These are phyloP conservation scores for Oscheius sp. DNA, from an alignment of 2,888 invertebrate genomes.

Conservation along the genomic window DNA sequence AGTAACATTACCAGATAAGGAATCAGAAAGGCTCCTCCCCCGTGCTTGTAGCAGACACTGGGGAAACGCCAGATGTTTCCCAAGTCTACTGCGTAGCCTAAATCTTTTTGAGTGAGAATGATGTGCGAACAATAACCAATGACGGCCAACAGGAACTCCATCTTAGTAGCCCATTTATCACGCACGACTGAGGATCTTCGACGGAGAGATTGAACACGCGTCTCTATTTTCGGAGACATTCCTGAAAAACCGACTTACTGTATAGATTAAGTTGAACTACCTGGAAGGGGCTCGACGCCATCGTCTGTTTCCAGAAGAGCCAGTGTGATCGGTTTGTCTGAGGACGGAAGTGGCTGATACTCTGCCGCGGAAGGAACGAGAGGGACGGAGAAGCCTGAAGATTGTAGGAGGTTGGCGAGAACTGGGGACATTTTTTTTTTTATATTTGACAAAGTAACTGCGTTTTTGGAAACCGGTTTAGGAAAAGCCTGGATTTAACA, in stretches of 20 bases:
- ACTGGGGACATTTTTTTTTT: not conserved
- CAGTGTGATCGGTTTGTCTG: conserved; percentile 43
- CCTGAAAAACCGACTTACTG: conserved; percentile 22
- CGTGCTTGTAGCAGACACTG: conserved; percentile 70
- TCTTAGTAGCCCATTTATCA: conserved; percentile 69
- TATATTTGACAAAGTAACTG: not conserved
- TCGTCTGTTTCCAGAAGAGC: conserved; percentile 39
- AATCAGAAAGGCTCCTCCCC: conserved; percentile 83
- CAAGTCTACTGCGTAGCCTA: conserved; percentile 63
- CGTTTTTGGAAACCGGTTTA: too few relatives aligned
- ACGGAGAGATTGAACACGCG: conserved; percentile 49
- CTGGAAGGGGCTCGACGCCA: conserved; percentile 48
- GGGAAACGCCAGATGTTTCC: conserved; percentile 72
- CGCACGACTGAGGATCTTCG: conserved; percentile 56
- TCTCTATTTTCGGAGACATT: conserved; percentile 45
- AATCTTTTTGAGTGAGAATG: not conserved
- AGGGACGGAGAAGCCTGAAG: conserved; percentile 27
- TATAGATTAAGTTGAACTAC: not conserved
- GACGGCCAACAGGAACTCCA: conserved; percentile 71
- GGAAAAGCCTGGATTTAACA: too few relatives aligned
- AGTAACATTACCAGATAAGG: conserved; percentile 89
- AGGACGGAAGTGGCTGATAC: conserved; percentile 45
- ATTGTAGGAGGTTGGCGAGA: not conserved
- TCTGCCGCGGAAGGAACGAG: conserved; percentile 43
- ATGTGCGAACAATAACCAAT: conserved; percentile 58